phyloP scores from a whole-genome alignment of 2,888 invertebrate species.

The Epinotia bilunana region DNA sequence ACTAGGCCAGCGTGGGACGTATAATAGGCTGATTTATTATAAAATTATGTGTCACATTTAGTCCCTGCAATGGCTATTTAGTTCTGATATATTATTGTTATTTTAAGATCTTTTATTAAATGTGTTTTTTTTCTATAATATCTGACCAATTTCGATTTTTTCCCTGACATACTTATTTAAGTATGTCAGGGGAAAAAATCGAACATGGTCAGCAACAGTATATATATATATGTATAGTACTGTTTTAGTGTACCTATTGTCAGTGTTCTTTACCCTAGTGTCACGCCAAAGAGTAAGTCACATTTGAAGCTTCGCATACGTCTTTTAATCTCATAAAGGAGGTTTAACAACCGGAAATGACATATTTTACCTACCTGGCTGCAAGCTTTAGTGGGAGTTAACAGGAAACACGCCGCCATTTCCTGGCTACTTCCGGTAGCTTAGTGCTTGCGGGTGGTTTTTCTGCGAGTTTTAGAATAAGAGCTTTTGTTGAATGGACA shows the following conservation, averaged over 20 bases:
- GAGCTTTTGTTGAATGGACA: conserved; percentile 25
- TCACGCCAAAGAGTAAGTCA: neutral
- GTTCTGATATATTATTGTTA: too few relatives aligned
- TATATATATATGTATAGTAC: neutral
- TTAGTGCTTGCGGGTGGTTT: conserved; percentile 50
- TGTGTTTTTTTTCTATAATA: too few relatives aligned
- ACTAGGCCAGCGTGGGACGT: too few relatives aligned
- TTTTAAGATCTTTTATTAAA: too few relatives aligned
- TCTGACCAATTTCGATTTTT: neutral
- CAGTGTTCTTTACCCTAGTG: neutral
- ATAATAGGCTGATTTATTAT: too few relatives aligned
- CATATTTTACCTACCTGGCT: conserved; percentile 42
- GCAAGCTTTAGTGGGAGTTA: conserved; percentile 49
- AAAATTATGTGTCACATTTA: too few relatives aligned
- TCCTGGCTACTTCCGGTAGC: conserved; percentile 60
- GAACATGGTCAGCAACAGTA: too few relatives aligned
- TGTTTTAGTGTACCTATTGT: neutral
- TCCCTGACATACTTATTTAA: neutral
- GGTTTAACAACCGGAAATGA: conserved; percentile 42
- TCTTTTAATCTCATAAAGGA: conserved; percentile 40
- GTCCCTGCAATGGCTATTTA: too few relatives aligned
- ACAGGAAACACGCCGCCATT: conserved; percentile 60
- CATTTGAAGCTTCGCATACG: conserved; percentile 27
- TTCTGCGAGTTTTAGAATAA: conserved; percentile 39
- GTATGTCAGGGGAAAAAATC: too few relatives aligned